Percentiles rank a stretch among this genome's conserved stretches.
These are phyloP conservation scores for Ophiothrix spiculata DNA, from an alignment of 35 echinoderm and acorn worm genomes.

Conservation along the genomic window DNA sequence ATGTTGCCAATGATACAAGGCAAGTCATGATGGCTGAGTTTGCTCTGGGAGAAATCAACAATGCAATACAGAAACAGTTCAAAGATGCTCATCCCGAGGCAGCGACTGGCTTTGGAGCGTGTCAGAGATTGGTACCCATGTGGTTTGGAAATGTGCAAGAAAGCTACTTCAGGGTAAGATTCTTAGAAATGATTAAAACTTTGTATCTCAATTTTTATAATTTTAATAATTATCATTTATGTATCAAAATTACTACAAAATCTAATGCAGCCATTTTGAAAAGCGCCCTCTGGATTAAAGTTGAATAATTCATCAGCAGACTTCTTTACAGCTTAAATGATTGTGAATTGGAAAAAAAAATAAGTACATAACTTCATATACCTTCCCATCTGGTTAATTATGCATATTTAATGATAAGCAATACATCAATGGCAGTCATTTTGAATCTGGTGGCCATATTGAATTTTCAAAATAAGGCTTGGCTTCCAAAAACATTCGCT, in stretches of 20 bases:
- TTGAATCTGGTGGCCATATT: too few relatives aligned
- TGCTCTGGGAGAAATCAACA: conserved; percentile 62
- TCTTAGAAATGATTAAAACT: background rate
- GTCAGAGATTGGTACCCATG: conserved; percentile 41
- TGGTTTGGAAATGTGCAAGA: conserved; percentile 59
- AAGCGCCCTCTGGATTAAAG: background rate
- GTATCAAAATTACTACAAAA: background rate
- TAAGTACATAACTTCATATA: too few relatives aligned
- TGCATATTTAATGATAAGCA: too few relatives aligned
- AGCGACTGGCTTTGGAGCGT: conserved; percentile 44
- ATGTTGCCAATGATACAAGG: conserved; percentile 32
- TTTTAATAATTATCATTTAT: background rate
- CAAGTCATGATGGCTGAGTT: conserved; percentile 58
- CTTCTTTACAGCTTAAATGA: too few relatives aligned
- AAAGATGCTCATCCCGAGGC: conserved; percentile 21
- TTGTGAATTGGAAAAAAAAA: too few relatives aligned
- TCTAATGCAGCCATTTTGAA: background rate
- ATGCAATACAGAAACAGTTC: conserved; percentile 62
- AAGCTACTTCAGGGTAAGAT: background rate
- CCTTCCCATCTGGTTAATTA: too few relatives aligned
- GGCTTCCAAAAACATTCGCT: too few relatives aligned
- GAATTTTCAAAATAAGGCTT: too few relatives aligned
- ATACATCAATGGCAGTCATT: too few relatives aligned
- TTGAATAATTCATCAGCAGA: background rate
- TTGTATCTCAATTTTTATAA: background rate